phyloP scores from a whole-genome alignment of 2,797 vertebrate species.

The Rhodeus uyekii region DNA sequence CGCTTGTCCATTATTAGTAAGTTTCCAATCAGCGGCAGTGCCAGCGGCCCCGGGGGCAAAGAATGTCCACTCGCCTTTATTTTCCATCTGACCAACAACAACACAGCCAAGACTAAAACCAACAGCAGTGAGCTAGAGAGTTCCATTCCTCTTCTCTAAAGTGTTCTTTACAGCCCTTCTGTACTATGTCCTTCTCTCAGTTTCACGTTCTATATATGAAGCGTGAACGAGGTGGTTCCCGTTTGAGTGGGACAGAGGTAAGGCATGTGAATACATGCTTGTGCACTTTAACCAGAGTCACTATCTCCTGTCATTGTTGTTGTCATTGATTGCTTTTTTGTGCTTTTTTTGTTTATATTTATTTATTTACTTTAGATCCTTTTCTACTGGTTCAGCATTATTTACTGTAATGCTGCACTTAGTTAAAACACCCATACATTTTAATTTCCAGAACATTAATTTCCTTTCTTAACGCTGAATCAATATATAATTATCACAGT shows the following conservation, averaged over 20 bases:
- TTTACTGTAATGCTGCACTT: too few species aligned
- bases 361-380: too few species aligned
- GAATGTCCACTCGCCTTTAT: neutral
- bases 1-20: slow-evolving; percentile 63
- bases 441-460: too few species aligned
- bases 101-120: slow-evolving; percentile 43
- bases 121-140: slow-evolving; percentile 43
- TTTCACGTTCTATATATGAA: neutral
- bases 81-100: slow-evolving; percentile 59
- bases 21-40: slow-evolving; percentile 71
- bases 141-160: slow-evolving; percentile 46
- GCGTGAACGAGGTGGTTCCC: too few species aligned
- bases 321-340: too few species aligned
- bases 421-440: too few species aligned
- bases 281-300: slow-evolving; percentile 9
- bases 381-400: too few species aligned
- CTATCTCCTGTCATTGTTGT: too few species aligned
- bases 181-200: neutral
- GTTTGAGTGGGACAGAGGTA: too few species aligned
- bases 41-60: slow-evolving; percentile 70
- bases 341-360: too few species aligned
- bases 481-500: too few species aligned
- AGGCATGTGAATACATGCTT: slow-evolving; percentile 37
- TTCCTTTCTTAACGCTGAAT: too few species aligned
- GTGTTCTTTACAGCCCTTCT: neutral